These are phyloP conservation scores for Temnothorax nylanderi DNA, from an alignment of 1,140 invertebrate species.

Conservation along the genomic window DNA sequence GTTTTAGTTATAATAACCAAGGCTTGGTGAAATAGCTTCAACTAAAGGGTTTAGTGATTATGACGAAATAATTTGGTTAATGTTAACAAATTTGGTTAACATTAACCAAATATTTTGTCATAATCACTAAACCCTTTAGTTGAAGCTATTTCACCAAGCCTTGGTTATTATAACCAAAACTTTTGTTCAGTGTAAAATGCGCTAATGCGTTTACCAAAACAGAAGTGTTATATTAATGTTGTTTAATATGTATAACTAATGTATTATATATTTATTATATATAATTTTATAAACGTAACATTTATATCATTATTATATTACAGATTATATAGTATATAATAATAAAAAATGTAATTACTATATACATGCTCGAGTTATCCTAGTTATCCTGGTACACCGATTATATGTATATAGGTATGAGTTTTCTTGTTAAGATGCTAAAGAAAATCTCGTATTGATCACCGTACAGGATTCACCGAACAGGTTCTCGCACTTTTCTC, in stretches of 20 bases:
- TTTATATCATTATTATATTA: neutral
- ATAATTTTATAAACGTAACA: neutral
- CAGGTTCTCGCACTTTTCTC: neutral
- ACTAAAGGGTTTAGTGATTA: no score
- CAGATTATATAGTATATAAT: neutral
- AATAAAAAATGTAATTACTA: neutral
- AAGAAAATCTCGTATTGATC: conserved; percentile 11
- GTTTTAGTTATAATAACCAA: no score
- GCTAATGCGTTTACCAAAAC: neutral
- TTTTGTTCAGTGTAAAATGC: no score
- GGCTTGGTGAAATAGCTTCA: no score
- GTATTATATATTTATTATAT: neutral
- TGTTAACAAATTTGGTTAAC: no score
- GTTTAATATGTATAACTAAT: neutral
- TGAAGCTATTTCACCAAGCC: no score
- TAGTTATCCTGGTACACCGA: neutral
- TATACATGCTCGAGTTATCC: neutral
- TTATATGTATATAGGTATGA: neutral
- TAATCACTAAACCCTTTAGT: no score
- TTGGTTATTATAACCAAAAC: no score
- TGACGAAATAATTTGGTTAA: no score
- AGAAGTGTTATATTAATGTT: neutral
- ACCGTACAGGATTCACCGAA: neutral
- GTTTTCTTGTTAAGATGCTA: neutral
- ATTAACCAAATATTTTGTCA: no score